Evolutionary conservation across 2,797 vertebrate species (phyloP).

Genomic region (Bryconaethiops microstoma): DNA sequence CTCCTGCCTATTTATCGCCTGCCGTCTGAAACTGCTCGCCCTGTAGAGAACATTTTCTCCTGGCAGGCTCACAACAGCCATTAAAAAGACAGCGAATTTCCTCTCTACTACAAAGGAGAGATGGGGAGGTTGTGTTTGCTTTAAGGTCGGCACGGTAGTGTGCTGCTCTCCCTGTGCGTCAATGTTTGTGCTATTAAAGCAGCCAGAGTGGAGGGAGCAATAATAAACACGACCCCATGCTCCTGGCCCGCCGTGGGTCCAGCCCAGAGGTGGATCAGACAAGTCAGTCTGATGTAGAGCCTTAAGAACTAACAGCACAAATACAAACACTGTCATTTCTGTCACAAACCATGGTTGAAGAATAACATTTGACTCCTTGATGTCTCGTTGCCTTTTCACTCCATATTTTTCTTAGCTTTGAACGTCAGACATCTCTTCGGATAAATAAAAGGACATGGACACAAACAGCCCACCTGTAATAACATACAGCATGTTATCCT

Average conservation of each 20-base stretch:
- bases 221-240: slow-evolving; percentile 43
- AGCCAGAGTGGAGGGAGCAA: slow-evolving; percentile 51
- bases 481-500: neutral
- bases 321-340: neutral
- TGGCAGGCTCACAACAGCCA: slow-evolving; percentile 59
- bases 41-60: slow-evolving; percentile 64
- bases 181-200: slow-evolving; percentile 57
- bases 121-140: slow-evolving; percentile 53
- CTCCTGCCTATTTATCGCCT: slow-evolving; percentile 21
- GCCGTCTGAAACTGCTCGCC: slow-evolving; percentile 47
- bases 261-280: slow-evolving; percentile 34
- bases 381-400: neutral
- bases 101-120: slow-evolving; percentile 52
- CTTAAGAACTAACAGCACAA: neutral
- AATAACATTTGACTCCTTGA: neutral
- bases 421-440: neutral
- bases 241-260: slow-evolving; percentile 48
- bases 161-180: slow-evolving; percentile 49
- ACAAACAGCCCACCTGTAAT: neutral
- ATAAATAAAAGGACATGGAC: neutral
- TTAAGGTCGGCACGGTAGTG: slow-evolving; percentile 56
- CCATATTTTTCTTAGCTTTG: neutral
- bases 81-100: slow-evolving; percentile 62
- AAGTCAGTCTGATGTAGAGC: neutral
- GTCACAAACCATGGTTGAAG: neutral